Percentiles rank a stretch among this genome's conserved stretches.
These are phyloP conservation scores for Epistrophe grossulariae DNA, from an alignment of 2,888 invertebrate genomes.

Conservation along the genomic window DNA sequence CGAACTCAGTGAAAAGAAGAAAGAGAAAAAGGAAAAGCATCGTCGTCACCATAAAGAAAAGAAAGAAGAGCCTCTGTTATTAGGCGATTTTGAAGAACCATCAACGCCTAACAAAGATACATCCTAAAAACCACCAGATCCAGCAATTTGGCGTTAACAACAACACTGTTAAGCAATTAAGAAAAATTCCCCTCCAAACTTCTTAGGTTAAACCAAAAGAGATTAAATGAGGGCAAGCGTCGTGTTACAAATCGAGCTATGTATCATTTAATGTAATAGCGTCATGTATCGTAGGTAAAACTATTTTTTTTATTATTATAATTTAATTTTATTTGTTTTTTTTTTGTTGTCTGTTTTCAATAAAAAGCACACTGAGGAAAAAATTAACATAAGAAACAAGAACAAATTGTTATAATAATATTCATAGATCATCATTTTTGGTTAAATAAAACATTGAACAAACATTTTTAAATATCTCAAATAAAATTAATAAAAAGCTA, in stretches of 20 bases:
- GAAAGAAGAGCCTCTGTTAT: constrained; percentile 81
- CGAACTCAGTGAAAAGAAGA: constrained; percentile 71
- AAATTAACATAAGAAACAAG: constrained; percentile 26
- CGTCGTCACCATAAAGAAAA: constrained; percentile 77
- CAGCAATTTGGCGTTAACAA: background rate
- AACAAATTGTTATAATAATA: constrained; percentile 55
- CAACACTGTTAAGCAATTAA: constrained; percentile 43
- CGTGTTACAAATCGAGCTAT: constrained; percentile 66
- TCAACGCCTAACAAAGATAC: constrained; percentile 96
- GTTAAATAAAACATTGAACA: constrained; percentile 6
- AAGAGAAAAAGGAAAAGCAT: constrained; percentile 80
- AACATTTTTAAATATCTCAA: constrained; percentile 39
- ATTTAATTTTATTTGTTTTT: constrained; percentile 16
- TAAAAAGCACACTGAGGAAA: constrained; percentile 54
- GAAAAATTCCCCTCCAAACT: constrained; percentile 2
- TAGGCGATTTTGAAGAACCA: constrained; percentile 94
- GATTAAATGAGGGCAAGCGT: constrained; percentile 27
- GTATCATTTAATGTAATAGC: constrained; percentile 60
- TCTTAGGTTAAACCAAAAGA: constrained; percentile 64
- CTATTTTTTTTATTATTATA: constrained; percentile 21
- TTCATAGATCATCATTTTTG: constrained; percentile 42
- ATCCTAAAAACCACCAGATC: constrained; percentile 82
- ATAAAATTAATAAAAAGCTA: constrained; percentile 46
- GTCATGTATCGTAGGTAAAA: constrained; percentile 31
- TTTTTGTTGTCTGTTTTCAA: constrained; percentile 24